Percentiles rank a stretch among this genome's conserved stretches.
These are phyloP conservation scores for Malurus splendens DNA, from an alignment of 2,797 vertebrate species.

Conservation along the genomic window DNA sequence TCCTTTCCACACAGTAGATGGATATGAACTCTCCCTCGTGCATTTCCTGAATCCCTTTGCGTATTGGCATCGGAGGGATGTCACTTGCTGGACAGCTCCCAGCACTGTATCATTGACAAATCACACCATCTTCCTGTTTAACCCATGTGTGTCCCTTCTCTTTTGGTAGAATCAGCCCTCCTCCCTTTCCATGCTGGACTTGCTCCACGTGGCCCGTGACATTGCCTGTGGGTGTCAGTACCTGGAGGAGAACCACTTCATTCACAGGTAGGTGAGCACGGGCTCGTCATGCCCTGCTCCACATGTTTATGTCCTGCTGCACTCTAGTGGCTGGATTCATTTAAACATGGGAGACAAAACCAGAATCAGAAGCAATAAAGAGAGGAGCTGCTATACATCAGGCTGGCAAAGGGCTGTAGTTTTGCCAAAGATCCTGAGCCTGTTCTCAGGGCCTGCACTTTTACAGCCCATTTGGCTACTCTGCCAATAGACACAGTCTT, in stretches of 20 bases:
- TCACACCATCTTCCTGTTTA: background rate
- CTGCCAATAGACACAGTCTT: background rate
- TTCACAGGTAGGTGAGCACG: conserved; percentile 84
- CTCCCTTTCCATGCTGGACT: conserved; percentile 92
- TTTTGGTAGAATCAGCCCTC: conserved; percentile 86
- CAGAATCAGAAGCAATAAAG: background rate
- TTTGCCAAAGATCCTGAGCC: background rate
- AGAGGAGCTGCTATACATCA: background rate
- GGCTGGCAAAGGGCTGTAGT: background rate
- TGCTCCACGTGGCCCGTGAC: conserved; percentile 91
- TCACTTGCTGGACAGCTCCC: background rate
- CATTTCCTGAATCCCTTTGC: background rate
- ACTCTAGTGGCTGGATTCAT: conserved; percentile 38
- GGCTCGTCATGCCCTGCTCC: background rate
- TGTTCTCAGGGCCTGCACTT: background rate
- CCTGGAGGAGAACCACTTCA: conserved; percentile 97
- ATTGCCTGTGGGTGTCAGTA: conserved; percentile 97
- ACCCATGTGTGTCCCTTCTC: background rate
- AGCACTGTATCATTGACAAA: accelerated
- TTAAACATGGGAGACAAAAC: background rate
- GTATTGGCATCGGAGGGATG: background rate
- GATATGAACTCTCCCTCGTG: background rate
- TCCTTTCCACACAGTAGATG: background rate
- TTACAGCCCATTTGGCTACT: background rate
- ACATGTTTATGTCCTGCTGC: conserved; percentile 28